phyloP scores from a whole-genome alignment of 2,113 vertebrate species.

The Burhinus bistriatus region DNA sequence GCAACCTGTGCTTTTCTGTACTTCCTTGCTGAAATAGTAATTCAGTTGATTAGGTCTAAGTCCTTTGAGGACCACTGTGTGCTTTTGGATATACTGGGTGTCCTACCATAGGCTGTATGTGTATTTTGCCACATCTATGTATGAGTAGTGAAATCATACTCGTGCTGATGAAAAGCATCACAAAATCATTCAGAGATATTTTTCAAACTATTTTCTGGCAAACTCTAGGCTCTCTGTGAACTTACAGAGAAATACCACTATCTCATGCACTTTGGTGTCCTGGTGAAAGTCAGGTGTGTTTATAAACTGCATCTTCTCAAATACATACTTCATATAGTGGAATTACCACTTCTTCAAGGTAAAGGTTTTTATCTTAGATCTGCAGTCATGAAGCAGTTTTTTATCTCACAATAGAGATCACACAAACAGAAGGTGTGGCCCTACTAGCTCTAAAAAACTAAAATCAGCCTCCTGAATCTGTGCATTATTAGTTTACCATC shows the following conservation, averaged over 20 bases:
- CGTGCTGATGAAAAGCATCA: neutral
- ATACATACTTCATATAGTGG: neutral
- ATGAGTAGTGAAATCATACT: neutral
- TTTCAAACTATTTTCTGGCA: neutral
- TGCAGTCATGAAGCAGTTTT: neutral
- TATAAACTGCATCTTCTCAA: neutral
- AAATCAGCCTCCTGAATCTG: neutral
- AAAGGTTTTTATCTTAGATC: neutral
- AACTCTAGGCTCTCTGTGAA: neutral
- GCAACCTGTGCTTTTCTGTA: too few relatives aligned
- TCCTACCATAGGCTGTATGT: neutral
- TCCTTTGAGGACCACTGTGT: neutral
- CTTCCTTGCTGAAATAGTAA: neutral
- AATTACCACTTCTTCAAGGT: neutral
- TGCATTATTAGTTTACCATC: neutral
- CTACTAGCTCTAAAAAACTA: neutral
- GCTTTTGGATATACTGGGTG: neutral
- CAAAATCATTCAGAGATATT: neutral
- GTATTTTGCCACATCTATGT: neutral
- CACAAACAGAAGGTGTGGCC: neutral
- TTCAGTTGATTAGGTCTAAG: neutral
- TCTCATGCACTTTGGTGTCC: neutral
- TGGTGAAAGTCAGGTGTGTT: neutral
- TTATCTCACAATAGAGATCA: neutral
- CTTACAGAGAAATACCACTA: neutral